These are phyloP conservation scores for Syngnathus rostellatus DNA, from an alignment of 2,797 vertebrate genomes.

Conservation along the genomic window DNA sequence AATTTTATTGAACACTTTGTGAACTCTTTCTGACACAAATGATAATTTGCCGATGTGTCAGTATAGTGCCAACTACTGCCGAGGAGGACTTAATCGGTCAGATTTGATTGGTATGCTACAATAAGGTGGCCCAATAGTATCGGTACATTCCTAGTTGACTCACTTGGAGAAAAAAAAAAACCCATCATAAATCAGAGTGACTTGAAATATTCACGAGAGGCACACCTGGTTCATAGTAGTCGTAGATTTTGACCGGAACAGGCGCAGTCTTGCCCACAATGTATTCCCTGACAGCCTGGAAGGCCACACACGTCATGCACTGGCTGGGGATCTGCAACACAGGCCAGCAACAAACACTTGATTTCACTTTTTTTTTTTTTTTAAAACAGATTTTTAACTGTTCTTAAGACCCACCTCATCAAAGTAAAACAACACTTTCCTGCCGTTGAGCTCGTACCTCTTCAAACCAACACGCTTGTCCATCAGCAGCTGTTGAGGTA, in stretches of 20 bases:
- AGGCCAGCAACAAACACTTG: slow-evolving; percentile 1
- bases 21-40: too few species aligned
- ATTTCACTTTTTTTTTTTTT: too few species aligned
- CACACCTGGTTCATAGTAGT: slow-evolving; percentile 92
- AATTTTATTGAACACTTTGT: too few species aligned
- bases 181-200: slow-evolving; percentile 33
- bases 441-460: slow-evolving; percentile 82
- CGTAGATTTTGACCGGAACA: slow-evolving; percentile 85
- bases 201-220: slow-evolving; percentile 42
- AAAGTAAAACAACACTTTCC: slow-evolving; percentile 88
- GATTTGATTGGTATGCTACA: too few species aligned
- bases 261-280: slow-evolving; percentile 90
- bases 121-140: too few species aligned
- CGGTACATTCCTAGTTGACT: not conserved
- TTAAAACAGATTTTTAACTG: too few species aligned
- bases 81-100: too few species aligned
- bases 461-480: slow-evolving; percentile 85
- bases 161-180: not conserved
- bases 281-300: slow-evolving; percentile 82
- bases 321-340: slow-evolving; percentile 79
- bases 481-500: slow-evolving; percentile 71
- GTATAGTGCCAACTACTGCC: too few species aligned
- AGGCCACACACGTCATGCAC: slow-evolving; percentile 87
- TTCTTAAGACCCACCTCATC: slow-evolving; percentile 75
- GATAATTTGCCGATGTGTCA: too few species aligned